A percentile compares a stretch with the other conserved stretches of the same genome.
These are phyloP conservation scores for Pteromalus puparum DNA, from an alignment of 1,140 invertebrate genomes.

Conservation along the genomic window DNA sequence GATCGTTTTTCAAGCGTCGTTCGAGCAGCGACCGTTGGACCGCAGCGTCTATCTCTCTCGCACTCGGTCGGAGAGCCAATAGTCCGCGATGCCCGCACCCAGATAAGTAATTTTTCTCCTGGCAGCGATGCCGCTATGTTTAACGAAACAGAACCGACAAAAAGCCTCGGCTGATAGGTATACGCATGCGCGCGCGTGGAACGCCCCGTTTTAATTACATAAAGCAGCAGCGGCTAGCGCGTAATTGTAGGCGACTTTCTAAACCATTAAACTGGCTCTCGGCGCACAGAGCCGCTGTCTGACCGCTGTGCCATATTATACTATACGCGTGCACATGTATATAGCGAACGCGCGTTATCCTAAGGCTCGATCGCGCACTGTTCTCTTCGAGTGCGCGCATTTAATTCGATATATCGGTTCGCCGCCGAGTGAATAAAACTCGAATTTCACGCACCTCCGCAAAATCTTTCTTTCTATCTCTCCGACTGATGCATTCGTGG, in stretches of 20 bases:
- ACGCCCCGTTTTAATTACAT: slow-evolving; percentile 45
- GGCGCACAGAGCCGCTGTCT: slow-evolving; percentile 1
- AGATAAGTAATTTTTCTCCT: slow-evolving; percentile 16
- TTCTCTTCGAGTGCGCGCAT: slow-evolving; percentile 11
- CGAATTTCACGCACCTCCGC: slow-evolving; percentile 53
- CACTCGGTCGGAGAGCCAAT: too few species aligned
- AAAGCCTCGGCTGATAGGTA: neutral
- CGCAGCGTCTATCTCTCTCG: neutral
- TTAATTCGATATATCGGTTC: slow-evolving; percentile 52
- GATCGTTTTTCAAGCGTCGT: neutral
- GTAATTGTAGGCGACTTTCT: slow-evolving; percentile 49
- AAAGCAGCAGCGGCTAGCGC: slow-evolving; percentile 7
- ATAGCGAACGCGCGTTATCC: neutral
- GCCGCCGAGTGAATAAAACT: slow-evolving; percentile 53
- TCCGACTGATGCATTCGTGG: neutral
- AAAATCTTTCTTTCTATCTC: neutral
- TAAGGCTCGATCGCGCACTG: neutral
- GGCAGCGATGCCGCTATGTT: neutral
- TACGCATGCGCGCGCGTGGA: neutral
- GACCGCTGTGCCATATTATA: neutral
- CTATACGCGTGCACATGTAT: neutral
- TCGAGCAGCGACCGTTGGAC: neutral
- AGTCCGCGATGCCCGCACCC: neutral
- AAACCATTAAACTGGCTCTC: slow-evolving; percentile 47
- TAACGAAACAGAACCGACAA: slow-evolving; percentile 23